Percentiles rank a stretch among this genome's conserved stretches.
Conservation (phyloP, 2,888 invertebrate species). For the Margaritifera margaritifera region DNA sequence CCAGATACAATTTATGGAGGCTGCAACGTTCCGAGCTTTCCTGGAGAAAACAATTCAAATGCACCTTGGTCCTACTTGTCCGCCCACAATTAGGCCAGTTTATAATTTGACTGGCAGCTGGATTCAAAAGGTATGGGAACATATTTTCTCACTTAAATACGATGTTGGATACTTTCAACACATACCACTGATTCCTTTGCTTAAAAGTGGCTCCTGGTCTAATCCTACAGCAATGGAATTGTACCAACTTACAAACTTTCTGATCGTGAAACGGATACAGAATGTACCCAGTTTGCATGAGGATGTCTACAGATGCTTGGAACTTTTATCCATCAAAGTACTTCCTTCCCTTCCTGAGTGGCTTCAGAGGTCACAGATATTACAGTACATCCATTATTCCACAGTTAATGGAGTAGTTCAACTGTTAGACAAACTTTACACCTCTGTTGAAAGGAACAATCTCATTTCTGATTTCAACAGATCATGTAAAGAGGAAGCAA, state of each 20-base stretch:
- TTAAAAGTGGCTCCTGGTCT: no score
- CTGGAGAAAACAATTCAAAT: constrained; percentile 6
- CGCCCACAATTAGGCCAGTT: no score
- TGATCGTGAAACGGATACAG: constrained; percentile 6
- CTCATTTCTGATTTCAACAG: no score
- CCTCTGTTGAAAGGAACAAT: no score
- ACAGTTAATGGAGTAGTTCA: neutral
- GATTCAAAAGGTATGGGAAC: no score
- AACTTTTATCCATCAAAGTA: constrained; percentile 10
- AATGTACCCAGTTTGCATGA: neutral
- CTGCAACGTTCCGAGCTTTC: neutral
- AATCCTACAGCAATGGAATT: neutral
- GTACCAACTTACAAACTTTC: constrained; percentile 3
- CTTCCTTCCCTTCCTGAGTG: constrained; percentile 6
- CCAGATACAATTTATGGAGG: constrained; percentile 1
- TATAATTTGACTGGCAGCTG: no score
- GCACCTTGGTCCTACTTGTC: neutral
- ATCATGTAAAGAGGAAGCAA: no score
- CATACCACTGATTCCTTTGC: no score
- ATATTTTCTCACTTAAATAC: no score
- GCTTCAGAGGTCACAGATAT: constrained; percentile 3
- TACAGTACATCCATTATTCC: constrained; percentile 6
- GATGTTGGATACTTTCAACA: no score
- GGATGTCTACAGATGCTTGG: constrained; percentile 11
- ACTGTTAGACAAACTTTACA: neutral